A percentile compares a stretch with the other conserved stretches of the same genome.
These are phyloP conservation scores for Tautogolabrus adspersus DNA, from an alignment of 2,113 vertebrate genomes.

Conservation along the genomic window DNA sequence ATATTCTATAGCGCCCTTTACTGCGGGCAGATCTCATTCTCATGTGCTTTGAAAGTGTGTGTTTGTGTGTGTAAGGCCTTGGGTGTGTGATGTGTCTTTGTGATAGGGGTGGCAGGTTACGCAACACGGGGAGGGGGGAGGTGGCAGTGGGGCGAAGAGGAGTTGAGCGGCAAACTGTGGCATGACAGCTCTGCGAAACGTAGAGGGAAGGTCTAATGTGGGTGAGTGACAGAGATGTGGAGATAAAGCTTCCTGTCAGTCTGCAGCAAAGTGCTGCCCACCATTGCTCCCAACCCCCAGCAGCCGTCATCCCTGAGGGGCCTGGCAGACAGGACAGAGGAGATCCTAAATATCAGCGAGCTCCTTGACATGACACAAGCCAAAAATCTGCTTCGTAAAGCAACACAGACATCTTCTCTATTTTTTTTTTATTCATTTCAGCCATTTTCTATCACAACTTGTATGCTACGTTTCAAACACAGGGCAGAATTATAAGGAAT, in stretches of 20 bases:
- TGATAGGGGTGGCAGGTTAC: slow-evolving; percentile 70
- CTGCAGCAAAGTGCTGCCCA: slow-evolving; percentile 52
- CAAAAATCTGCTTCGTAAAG: slow-evolving; percentile 49
- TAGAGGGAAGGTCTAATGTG: slow-evolving; percentile 58
- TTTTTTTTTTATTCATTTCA: neutral
- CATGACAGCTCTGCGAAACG: slow-evolving; percentile 68
- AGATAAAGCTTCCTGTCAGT: slow-evolving; percentile 75
- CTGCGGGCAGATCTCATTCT: slow-evolving; percentile 35
- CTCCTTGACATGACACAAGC: slow-evolving; percentile 37
- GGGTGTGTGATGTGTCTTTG: slow-evolving; percentile 51
- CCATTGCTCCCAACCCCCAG: slow-evolving; percentile 26
- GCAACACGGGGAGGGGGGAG: slow-evolving; percentile 40
- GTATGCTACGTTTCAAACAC: too few relatives aligned
- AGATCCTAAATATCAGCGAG: slow-evolving; percentile 45
- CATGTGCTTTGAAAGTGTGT: slow-evolving; percentile 13
- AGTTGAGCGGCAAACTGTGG: slow-evolving; percentile 55
- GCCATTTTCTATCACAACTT: neutral
- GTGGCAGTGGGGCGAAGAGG: slow-evolving; percentile 5
- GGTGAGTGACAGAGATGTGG: slow-evolving; percentile 71
- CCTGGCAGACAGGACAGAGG: slow-evolving; percentile 45
- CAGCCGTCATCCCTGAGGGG: slow-evolving; percentile 34
- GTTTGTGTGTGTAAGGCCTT: slow-evolving; percentile 34
- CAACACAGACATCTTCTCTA: neutral
- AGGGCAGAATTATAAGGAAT: neutral
- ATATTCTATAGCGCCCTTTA: slow-evolving; percentile 46